These are phyloP conservation scores for Apteryx owenii DNA, from an alignment of 2,113 vertebrate species.

Conservation along the genomic window DNA sequence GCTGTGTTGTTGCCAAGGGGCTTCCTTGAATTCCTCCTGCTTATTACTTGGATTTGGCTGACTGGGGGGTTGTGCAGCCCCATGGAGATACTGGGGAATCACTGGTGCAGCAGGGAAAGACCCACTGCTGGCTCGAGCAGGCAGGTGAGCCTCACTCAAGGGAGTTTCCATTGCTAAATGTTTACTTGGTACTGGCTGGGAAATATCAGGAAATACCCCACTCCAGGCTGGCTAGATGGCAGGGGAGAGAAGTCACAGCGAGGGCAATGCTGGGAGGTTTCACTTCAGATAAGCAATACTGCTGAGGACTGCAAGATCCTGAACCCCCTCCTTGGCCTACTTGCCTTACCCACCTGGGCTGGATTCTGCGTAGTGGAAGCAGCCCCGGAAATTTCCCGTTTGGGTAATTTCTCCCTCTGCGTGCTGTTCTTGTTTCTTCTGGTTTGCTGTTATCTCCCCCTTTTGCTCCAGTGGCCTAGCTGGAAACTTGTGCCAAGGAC, in stretches of 20 bases:
- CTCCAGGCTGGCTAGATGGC: not conserved
- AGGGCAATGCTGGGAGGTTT: not conserved
- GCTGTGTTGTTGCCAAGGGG: not conserved
- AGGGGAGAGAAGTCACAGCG: not conserved
- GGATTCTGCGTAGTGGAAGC: not conserved
- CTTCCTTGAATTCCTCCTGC: not conserved
- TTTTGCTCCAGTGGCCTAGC: not conserved
- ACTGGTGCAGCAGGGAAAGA: not conserved
- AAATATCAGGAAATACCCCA: not conserved
- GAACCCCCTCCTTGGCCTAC: not conserved
- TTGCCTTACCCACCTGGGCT: not conserved
- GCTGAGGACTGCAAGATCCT: not conserved
- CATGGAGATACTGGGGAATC: not conserved
- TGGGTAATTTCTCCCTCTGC: not conserved
- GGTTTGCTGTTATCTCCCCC: not conserved
- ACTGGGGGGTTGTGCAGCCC: not conserved
- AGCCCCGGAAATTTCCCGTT: not conserved
- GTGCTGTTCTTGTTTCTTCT: not conserved
- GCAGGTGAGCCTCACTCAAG: not conserved
- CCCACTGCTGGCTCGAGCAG: not conserved
- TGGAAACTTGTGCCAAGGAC: not conserved
- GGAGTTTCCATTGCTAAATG: not conserved
- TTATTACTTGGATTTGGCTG: not conserved
- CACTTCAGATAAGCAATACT: accelerated
- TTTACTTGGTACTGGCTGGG: not conserved